Conservation (phyloP, 1,140 invertebrate genomes). For the Mya arenaria region DNA sequence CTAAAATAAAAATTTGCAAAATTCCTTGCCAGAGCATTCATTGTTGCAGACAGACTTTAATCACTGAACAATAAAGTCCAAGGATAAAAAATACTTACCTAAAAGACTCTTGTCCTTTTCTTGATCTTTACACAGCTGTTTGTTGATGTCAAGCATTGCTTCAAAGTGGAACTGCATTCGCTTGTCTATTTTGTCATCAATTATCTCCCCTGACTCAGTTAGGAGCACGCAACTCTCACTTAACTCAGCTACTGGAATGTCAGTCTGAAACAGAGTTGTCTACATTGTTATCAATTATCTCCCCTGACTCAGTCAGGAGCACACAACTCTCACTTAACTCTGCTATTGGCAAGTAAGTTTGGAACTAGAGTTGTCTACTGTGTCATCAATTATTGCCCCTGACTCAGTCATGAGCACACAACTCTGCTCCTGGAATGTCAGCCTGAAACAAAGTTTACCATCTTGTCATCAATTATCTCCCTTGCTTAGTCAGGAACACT, state of each 20-base stretch:
- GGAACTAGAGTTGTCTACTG: slow-evolving; percentile 66
- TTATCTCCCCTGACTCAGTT: slow-evolving; percentile 61
- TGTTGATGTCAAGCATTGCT: slow-evolving; percentile 77
- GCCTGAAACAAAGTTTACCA: no score
- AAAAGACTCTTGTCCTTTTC: slow-evolving; percentile 74
- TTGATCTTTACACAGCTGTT: slow-evolving; percentile 53
- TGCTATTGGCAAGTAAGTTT: slow-evolving; percentile 67
- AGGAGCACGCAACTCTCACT: slow-evolving; percentile 76
- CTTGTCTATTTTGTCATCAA: slow-evolving; percentile 65
- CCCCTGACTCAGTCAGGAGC: slow-evolving; percentile 67
- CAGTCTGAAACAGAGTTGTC: slow-evolving; percentile 72
- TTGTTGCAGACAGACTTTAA: no score
- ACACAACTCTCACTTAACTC: slow-evolving; percentile 73
- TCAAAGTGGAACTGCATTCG: slow-evolving; percentile 82
- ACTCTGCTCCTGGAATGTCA: no score
- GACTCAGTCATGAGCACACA: slow-evolving; percentile 71
- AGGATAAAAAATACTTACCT: slow-evolving; percentile 67
- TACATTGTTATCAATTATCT: slow-evolving; percentile 57
- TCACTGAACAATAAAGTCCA: no score
- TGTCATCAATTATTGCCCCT: slow-evolving; percentile 63
- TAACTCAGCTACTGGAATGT: slow-evolving; percentile 64
- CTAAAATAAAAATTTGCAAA: no score
- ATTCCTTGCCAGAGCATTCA: no score
- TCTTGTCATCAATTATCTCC: no score
- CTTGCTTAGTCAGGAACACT: no score